Base-by-base conservation (phyloP, 2,797 vertebrate genomes). In the Pangasius macronema region DNA sequence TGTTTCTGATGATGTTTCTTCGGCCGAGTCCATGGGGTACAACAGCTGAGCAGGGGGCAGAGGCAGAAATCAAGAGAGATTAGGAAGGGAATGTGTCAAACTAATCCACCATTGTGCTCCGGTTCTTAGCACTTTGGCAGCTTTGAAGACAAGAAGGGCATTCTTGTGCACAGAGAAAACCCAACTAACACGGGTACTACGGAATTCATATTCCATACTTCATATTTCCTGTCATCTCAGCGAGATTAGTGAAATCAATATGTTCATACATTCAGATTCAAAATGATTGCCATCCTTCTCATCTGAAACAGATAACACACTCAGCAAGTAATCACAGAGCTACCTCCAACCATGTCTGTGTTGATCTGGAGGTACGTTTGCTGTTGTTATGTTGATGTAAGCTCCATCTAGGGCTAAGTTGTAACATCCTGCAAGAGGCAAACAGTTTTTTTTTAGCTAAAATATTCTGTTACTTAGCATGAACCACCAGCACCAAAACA, bases 11-110 rank as follows among this genome's bases (percentile, higher is more conserved):
- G 42, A 24, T 39, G 85, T 83, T 83, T 88, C 91, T 89, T 90
- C 87, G 84, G 88, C 89, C 86, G 85, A 87, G 88, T 89, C 92
- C 91, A 2, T 82, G 88, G 86, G 93, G 91, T 91, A 83, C 91
- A 91, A 92, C 93, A 93, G 92, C 93, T 93, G 91, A 91, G 87
- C 88, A 85, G 88, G 91, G 86, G 84, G 82, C 42, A 55, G 87
- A 90, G 90, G 85, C 91, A 87, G 89, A 92, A 93, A 93, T 93
- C 90, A 88, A 88, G 87, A 59, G 88, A 92, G 95, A 95, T 94
- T 95, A 94, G 89, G 89, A 87, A 67, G 92, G 91, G 93, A 95
- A 95, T 95, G 94, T 93, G 93, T 91, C 90, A 85, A 81, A 88
- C 91, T 96, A 95, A 95, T 95, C 93, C 93, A 92, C 91, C 85